Conservation (phyloP, 1,140 invertebrate genomes). For the Drosophila insularis region DNA sequence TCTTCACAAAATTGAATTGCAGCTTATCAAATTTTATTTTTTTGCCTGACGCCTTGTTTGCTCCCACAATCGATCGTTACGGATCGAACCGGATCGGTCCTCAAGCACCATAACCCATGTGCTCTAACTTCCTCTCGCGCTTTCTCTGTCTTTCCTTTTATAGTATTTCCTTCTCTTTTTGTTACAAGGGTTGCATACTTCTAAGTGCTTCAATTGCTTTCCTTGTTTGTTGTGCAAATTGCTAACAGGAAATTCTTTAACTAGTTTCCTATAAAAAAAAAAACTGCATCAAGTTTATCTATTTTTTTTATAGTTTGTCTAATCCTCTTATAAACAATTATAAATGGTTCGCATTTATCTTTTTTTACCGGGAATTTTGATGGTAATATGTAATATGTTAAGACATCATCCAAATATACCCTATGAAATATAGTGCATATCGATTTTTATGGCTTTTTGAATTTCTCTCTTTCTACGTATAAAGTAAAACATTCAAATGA, state of each 20-base stretch:
- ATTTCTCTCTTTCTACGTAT: too few species aligned
- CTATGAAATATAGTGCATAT: too few species aligned
- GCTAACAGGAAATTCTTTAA: constrained; percentile 51
- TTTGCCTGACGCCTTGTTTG: constrained; percentile 47
- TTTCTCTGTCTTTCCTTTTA: background rate
- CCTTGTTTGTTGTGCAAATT: constrained; percentile 41
- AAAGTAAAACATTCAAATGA: too few species aligned
- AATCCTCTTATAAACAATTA: constrained; percentile 2
- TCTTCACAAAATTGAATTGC: constrained; percentile 21
- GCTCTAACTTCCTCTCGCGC: background rate
- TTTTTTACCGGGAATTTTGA: background rate
- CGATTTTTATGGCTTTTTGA: too few species aligned
- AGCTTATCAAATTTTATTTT: constrained; percentile 13
- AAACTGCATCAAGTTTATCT: background rate
- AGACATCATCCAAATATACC: too few species aligned
- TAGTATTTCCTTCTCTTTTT: constrained; percentile 10
- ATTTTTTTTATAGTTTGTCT: background rate
- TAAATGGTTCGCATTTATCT: constrained; percentile 31
- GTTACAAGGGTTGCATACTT: background rate
- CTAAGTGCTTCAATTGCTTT: constrained; percentile 33
- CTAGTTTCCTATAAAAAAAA: constrained; percentile 47
- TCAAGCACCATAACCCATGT: background rate
- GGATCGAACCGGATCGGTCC: constrained; percentile 12
- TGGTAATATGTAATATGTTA: background rate
- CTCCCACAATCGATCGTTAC: constrained; percentile 48